Evolutionary conservation across 2,797 vertebrate genomes (phyloP).

Genomic region (Ataeniobius toweri): DNA sequence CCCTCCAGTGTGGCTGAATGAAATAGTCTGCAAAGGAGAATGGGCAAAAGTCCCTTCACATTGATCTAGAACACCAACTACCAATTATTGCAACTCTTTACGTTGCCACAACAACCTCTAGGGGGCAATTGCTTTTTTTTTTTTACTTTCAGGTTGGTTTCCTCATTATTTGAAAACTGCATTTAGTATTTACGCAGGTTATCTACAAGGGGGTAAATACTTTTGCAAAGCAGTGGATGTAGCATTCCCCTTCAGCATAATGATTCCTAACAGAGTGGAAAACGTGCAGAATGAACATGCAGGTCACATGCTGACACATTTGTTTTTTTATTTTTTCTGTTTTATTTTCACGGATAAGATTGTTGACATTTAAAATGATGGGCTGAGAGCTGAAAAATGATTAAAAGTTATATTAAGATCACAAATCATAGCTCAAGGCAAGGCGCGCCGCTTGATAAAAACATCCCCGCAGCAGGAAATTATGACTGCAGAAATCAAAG

Average conservation of each 20-base stretch:
- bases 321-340: background rate
- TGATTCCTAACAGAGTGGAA: background rate
- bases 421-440: background rate
- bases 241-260: background rate
- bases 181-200: background rate
- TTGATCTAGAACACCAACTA: background rate
- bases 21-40: no score
- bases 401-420: constrained; percentile 2
- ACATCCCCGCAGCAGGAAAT: constrained; percentile 6
- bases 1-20: no score
- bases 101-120: background rate
- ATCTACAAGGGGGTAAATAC: background rate
- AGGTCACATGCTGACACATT: background rate
- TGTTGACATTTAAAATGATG: background rate
- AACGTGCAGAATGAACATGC: background rate
- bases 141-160: no score
- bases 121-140: background rate
- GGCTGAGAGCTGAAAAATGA: constrained; percentile 1
- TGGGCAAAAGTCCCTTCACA: background rate
- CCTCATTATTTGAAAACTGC: background rate
- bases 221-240: background rate
- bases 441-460: background rate
- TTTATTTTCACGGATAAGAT: constrained; percentile 1
- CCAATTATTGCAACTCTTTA: background rate
- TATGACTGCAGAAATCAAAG: constrained; percentile 26